phyloP scores from a whole-genome alignment of 37 sponge, comb jelly and placozoan genomes.

The Halisarca cf. caerulea region DNA sequence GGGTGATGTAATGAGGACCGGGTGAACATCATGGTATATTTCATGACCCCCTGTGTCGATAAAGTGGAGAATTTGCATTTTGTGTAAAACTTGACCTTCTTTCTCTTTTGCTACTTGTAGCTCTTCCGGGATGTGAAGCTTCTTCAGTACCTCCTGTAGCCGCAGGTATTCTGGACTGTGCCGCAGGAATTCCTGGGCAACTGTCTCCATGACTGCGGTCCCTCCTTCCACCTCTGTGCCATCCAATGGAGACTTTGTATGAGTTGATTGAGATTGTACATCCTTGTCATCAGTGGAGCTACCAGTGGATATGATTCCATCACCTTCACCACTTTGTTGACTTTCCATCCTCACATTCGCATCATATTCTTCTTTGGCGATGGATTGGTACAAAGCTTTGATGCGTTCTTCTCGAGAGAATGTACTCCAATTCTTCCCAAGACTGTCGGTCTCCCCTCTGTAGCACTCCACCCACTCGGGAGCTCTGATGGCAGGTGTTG shows the following conservation, averaged over 20 bases:
- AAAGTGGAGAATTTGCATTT: conserved; percentile 7
- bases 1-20: conserved; percentile 7
- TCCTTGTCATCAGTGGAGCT: no score
- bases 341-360: no score
- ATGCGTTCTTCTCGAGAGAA: not conserved
- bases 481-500: conserved; percentile 3
- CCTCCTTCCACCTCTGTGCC: not conserved
- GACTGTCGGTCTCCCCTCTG: not conserved
- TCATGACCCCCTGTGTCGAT: conserved; percentile 21
- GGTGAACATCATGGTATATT: conserved; percentile 25
- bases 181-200: not conserved
- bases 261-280: no score
- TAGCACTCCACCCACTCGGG: conserved; percentile 27
- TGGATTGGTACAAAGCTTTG: not conserved
- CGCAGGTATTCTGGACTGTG: not conserved
- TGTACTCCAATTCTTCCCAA: not conserved
- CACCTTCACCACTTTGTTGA: no score
- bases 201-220: not conserved
- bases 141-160: not conserved
- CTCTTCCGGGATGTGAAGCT: no score
- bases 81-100: not conserved
- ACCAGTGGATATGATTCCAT: no score
- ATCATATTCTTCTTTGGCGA: not conserved
- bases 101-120: not conserved
- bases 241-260: not conserved